phyloP scores from a whole-genome alignment of 2,888 invertebrate genomes.

The Abscondita cerata region DNA sequence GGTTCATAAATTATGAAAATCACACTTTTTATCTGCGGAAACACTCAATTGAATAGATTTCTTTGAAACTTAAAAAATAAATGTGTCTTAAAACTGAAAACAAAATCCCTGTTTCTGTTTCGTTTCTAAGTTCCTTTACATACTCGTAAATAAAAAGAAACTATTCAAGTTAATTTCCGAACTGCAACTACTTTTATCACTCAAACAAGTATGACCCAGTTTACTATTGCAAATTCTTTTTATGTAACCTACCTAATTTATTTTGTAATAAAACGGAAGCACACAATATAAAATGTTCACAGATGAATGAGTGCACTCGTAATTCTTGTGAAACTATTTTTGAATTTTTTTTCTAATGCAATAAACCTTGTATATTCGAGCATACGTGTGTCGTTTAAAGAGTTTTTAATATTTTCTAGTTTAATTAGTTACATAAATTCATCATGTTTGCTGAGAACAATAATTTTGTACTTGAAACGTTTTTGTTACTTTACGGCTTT shows the following conservation, averaged over 20 bases:
- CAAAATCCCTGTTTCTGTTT: too few species aligned
- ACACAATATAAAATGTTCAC: not conserved
- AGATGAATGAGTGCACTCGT: too few species aligned
- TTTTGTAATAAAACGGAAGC: slow-evolving; percentile 6
- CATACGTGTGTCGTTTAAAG: not conserved
- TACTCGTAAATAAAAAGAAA: too few species aligned
- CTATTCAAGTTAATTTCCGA: not conserved
- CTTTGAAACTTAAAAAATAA: too few species aligned
- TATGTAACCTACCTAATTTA: slow-evolving; percentile 3
- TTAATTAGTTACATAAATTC: not conserved
- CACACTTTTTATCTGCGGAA: too few species aligned
- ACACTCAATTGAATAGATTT: too few species aligned
- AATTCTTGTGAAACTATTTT: too few species aligned
- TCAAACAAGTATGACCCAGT: slow-evolving; percentile 6
- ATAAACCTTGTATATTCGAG: not conserved
- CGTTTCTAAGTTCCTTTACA: too few species aligned
- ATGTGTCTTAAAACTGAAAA: too few species aligned
- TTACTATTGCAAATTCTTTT: slow-evolving; percentile 1
- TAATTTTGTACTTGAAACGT: not conserved
- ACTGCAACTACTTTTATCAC: not conserved
- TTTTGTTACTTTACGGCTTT: slow-evolving; percentile 1
- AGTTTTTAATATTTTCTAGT: not conserved
- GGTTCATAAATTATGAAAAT: too few species aligned
- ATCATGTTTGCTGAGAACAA: not conserved
- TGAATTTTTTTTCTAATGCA: too few species aligned